Base-by-base conservation (phyloP, 2,113 vertebrate genomes). In the Dryoscopus gambensis region DNA sequence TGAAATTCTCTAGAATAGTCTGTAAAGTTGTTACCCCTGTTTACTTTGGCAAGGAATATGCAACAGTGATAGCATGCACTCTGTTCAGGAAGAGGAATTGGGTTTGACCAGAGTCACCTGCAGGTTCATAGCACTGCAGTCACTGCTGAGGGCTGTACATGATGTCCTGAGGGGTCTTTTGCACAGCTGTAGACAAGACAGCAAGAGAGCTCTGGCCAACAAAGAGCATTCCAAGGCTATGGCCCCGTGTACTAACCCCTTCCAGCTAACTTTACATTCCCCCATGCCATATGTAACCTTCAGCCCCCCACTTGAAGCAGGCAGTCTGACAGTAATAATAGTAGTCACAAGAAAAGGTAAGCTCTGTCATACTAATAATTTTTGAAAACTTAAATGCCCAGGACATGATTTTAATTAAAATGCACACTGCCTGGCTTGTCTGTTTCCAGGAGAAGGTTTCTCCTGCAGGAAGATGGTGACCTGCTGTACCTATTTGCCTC, bases 341-440 rank as follows among this genome's bases (percentile, higher is more conserved):
- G 95, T 73, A 98, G 98, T 98, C 98, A 98, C 97, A 86, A 97
- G 97, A 97, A 98, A 98, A 97, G 87, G 96, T 93, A 98, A 97
- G 96, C 91, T 95, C 96, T 94, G 95, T 98, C 98, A 98, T 73
- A 55, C 94, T 98, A 98, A 98, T 96, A 92, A 93, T 97, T 98
- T 98, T 97, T 98, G 98, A 98, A 98, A 98, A 98, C 97, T 97
- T 98, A 98, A 98, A 97, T 97, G 96, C 90, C 79, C 30, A 73
- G 97, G 97, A 97, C 97, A 97, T 98, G 98, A 98, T 98, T 98
- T 98, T 97, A 98, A 98, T 98, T 98, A 98, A 97, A 98, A 97
- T 84, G 96, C 96, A 93, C 91, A 78, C 96, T 97, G 97, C 80
- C 93, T 96, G 92, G 93, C 90, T 97, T 95, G 89, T 97, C 96